phyloP scores from a whole-genome alignment of 2,888 invertebrate genomes.

The Bembecia ichneumoniformis region DNA sequence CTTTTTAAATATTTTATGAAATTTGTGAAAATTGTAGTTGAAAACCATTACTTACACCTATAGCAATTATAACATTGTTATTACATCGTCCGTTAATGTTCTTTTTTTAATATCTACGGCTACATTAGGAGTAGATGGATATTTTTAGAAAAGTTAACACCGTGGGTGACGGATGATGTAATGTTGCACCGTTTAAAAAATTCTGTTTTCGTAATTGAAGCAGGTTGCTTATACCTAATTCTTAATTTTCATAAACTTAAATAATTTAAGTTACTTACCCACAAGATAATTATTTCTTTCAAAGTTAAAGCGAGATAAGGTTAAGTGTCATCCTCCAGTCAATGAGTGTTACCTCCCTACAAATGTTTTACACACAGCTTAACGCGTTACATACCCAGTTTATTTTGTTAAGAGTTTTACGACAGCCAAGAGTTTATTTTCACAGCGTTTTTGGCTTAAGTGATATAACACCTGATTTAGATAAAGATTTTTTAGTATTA shows the following conservation, averaged over 20 bases:
- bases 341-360: constrained; percentile 21
- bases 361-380: constrained; percentile 54
- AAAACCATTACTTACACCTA: too few relatives aligned
- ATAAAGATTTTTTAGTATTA: constrained; percentile 19
- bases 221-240: too few relatives aligned
- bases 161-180: constrained; percentile 14
- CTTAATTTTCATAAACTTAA: too few relatives aligned
- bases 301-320: constrained; percentile 19
- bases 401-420: constrained; percentile 67
- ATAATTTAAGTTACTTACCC: too few relatives aligned
- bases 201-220: too few relatives aligned
- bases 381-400: constrained; percentile 43
- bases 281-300: not conserved
- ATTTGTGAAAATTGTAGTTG: too few relatives aligned
- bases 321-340: constrained; percentile 33
- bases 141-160: constrained; percentile 47
- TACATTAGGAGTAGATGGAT: constrained; percentile 8
- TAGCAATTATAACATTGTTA: too few relatives aligned
- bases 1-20: too few relatives aligned
- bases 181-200: too few relatives aligned
- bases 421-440: constrained; percentile 49
- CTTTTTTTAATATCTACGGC: too few relatives aligned
- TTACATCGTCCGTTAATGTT: too few relatives aligned
- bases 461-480: constrained; percentile 55
- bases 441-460: constrained; percentile 34